Base-by-base conservation (phyloP, 2,888 invertebrate genomes). In the Andrena camellia region DNA sequence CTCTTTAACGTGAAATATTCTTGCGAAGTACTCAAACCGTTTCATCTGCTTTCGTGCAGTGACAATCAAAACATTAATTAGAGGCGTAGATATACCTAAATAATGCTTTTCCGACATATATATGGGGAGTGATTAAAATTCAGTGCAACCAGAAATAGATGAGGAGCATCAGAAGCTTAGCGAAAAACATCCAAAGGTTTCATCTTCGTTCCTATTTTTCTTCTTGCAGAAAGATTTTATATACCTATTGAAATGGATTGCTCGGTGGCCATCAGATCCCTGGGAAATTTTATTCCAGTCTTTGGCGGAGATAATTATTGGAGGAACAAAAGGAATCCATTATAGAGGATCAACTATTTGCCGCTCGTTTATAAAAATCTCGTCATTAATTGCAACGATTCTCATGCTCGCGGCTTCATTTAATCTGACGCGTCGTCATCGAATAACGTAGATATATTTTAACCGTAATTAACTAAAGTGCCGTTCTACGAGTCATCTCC, bases 161-260 rank as follows among this genome's bases (percentile, higher is more conserved):
- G 62, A 17, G 42, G 29, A 63, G 17, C 20, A 5, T 2, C 23
- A 10, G 23, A 7, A 23, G 35, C 48, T 17, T 6, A n/a, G 31
- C 20, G 31, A 31, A 35, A 13, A 10, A 17, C 23, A 17, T 31
- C 10, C 5, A 17, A 52, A 31, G 42, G 29, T 64, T 50, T 42
- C 23, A 2, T 26, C 23, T 17, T 17, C 10, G 33, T 66, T 74
- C 48, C 42, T 74, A 35, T 13, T 67, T 29, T 62, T 29, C 23
- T 29, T 57, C 20, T 33, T 8, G 13, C 17, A 42, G 73, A 74
- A 42, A 29, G n/a, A 20, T 50, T 70, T 54, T 77, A 59, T 50
- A 17, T 42, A n/a, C n/a, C n/a, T n/a, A 17, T 78, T 78, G 50
- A 50, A 57, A 59, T 59, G 50, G 57, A 76, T 76, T 31, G 78